Percentiles rank a stretch among this genome's conserved stretches.
These are phyloP conservation scores for Lepilemur septentrionalis DNA, from an alignment of 2,797 vertebrate genomes.

Conservation along the genomic window DNA sequence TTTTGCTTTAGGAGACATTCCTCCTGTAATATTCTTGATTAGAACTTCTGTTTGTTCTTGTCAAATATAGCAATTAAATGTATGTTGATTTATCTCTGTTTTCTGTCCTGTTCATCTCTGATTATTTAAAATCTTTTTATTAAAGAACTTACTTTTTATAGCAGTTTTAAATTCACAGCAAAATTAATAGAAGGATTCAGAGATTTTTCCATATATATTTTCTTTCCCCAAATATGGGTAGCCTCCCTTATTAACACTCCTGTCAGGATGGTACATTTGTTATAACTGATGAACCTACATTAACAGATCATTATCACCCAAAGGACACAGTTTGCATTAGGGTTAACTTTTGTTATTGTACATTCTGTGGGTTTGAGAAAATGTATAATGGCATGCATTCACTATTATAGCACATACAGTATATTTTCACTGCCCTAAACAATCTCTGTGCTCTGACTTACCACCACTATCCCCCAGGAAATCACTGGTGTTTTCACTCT, in stretches of 20 bases:
- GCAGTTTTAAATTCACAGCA: not conserved
- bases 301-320: too few species aligned
- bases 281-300: not conserved
- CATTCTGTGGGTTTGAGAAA: not conserved
- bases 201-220: not conserved
- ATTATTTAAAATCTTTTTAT: not conserved
- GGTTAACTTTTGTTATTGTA: not conserved
- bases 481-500: too few species aligned
- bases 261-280: too few species aligned
- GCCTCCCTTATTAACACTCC: not conserved
- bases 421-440: not conserved
- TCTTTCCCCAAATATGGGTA: accelerated
- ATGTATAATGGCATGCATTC: too few species aligned
- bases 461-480: too few species aligned
- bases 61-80: not conserved
- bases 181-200: not conserved
- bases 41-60: not conserved
- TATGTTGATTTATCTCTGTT: not conserved
- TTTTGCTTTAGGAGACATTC: not conserved
- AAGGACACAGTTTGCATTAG: not conserved
- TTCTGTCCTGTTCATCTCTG: not conserved
- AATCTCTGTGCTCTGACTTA: not conserved
- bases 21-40: not conserved
- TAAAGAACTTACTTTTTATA: not conserved
- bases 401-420: not conserved